Evolutionary conservation across 2,113 vertebrate genomes (phyloP).

Genomic region (Pogona vitticeps): DNA sequence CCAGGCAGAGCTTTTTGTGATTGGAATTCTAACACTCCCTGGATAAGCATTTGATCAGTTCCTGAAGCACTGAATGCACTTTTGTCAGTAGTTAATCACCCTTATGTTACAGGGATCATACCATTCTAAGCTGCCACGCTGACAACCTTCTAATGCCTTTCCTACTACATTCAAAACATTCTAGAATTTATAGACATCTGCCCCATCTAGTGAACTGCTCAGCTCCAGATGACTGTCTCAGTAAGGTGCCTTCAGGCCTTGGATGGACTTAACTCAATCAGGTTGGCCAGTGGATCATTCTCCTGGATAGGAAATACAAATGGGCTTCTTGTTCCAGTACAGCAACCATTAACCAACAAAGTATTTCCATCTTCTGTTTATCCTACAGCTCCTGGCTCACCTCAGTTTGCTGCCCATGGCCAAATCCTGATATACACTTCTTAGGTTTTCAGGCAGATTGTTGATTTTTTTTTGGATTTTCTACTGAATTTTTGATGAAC

Average conservation of each 20-base stretch:
- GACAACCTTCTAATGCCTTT: neutral
- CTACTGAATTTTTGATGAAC: neutral
- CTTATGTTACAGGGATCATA: neutral
- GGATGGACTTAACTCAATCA: neutral
- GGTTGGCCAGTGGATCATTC: neutral
- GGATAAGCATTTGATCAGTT: too few species aligned
- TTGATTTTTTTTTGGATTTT: neutral
- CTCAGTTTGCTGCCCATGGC: neutral
- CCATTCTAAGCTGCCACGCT: neutral
- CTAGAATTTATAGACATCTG: neutral
- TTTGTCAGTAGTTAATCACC: neutral
- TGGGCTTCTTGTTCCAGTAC: neutral
- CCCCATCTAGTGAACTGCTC: neutral
- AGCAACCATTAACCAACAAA: neutral
- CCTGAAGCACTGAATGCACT: too few species aligned
- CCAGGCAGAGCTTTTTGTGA: too few species aligned
- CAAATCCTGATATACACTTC: neutral
- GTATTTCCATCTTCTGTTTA: neutral
- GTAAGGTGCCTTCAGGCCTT: neutral
- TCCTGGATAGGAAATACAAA: neutral
- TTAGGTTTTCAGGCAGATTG: neutral
- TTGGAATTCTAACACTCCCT: too few species aligned
- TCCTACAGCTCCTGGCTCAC: neutral
- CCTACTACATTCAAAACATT: neutral
- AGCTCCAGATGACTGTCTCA: neutral